phyloP scores from a whole-genome alignment of 2,797 vertebrate genomes.

The Vireo griseus region DNA sequence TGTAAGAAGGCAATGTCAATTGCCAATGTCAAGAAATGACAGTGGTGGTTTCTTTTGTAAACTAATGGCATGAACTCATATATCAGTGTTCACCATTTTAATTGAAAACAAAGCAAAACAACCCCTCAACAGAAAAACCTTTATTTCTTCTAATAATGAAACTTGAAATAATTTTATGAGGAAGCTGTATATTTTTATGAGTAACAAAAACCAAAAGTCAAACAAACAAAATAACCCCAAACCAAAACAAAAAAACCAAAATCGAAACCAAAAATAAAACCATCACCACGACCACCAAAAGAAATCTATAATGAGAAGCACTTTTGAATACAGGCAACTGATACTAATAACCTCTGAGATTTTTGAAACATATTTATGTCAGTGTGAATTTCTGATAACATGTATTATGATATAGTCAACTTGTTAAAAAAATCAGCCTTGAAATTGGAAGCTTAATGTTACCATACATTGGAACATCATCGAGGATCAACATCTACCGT shows the following conservation, averaged over 20 bases:
- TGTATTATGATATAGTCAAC: background rate
- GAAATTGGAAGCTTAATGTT: background rate
- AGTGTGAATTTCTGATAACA: background rate
- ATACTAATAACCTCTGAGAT: background rate
- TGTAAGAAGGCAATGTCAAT: background rate
- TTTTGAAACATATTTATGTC: background rate
- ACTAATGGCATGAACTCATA: background rate
- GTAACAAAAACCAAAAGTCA: background rate
- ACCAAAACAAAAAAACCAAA: background rate
- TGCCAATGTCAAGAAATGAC: too few relatives aligned
- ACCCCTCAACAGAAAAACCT: background rate
- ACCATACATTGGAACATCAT: background rate
- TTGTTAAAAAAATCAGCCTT: background rate
- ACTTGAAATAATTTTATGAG: background rate
- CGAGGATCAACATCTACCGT: background rate
- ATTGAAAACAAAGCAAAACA: background rate
- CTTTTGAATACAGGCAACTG: background rate
- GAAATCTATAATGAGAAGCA: accelerated
- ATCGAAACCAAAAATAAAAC: background rate
- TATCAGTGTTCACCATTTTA: background rate
- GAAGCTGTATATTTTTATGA: background rate
- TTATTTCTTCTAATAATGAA: background rate
- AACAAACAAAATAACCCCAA: too few relatives aligned
- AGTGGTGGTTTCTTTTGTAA: background rate
- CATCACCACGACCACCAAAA: background rate